Base-by-base conservation (phyloP, 1,140 invertebrate species). In the Apis cerana region DNA sequence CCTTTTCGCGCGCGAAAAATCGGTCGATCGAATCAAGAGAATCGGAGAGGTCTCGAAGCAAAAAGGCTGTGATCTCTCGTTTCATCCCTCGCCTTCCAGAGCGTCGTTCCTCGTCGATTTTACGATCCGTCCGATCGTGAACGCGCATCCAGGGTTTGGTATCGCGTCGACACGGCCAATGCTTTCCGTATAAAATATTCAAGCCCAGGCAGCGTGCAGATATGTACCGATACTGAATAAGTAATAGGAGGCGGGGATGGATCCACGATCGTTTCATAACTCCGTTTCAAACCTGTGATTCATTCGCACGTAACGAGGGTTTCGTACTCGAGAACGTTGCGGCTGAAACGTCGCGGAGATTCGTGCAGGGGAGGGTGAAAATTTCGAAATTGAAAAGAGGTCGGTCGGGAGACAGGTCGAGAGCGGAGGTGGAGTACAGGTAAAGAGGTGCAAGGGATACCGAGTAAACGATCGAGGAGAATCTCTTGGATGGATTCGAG, bases 121-220 rank as follows among this genome's bases (percentile, higher is more conserved):
- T 83, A 80, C 76, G 80, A 80, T 78, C 75, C 71, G 21, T 5
- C 75, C 86, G 83, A 88, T 80, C 83, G 77, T 87, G 82, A 77
- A 75, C 75, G 67, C 71, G 67, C 69, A 64, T 77, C 76, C 59
- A 15, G 11, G 58, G 11, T 19, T 27, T 19, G 58, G 68, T 48
- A 48, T 48, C 59, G 52, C 62, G 76, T 64, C 65, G 83, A 88
- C 75, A 82, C 64, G 74, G 68, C 27, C 77, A 76, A 88, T 68
- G 74, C 75, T 82, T 76, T 61, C 54, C 64, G 80, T 88, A 83
- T 88, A 78, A 88, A 88, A 88, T 88, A 88, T 88, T 88, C 87
- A 88, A 70, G 43, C 72, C 58, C 58, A 75, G 74, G 52, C 77
- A 85, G 61, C 83, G 71, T 85, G 65, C 75, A 79, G 75, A 80